Conservation (phyloP, 2,113 vertebrate species). For the Aplodontia rufa region DNA sequence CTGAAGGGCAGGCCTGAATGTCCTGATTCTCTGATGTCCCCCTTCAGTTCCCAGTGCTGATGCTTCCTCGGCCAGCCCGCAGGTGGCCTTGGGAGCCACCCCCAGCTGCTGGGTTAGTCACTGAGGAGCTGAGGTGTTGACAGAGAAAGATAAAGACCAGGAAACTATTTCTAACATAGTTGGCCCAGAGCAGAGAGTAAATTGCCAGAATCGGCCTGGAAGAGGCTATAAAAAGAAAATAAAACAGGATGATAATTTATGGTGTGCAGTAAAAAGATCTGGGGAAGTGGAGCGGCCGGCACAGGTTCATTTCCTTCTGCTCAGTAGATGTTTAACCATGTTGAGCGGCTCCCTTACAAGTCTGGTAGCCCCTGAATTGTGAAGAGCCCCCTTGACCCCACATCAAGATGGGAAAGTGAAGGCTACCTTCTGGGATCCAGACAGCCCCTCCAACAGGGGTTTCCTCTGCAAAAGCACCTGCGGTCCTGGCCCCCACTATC, state of each 20-base stretch:
- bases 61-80: not conserved
- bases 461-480: not conserved
- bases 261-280: constrained; percentile 76
- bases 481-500: too few relatives aligned
- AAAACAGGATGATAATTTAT: constrained; percentile 83
- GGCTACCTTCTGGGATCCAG: not conserved
- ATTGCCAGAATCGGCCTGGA: constrained; percentile 77
- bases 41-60: not conserved
- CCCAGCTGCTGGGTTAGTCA: not conserved
- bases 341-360: constrained; percentile 30
- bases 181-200: constrained; percentile 69
- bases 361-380: not conserved
- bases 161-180: constrained; percentile 67
- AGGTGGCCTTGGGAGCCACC: not conserved
- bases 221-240: constrained; percentile 83
- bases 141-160: constrained; percentile 53
- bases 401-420: not conserved
- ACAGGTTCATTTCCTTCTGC: constrained; percentile 69
- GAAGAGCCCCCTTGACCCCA: not conserved
- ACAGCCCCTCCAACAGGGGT: rapidly evolving
- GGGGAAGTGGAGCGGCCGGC: constrained; percentile 65
- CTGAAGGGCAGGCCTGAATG: not conserved
- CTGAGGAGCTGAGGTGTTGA: not conserved
- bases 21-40: not conserved
- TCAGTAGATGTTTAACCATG: constrained; percentile 57